Conservation (phyloP, 2,113 vertebrate species). For the Calonectris borealis region DNA sequence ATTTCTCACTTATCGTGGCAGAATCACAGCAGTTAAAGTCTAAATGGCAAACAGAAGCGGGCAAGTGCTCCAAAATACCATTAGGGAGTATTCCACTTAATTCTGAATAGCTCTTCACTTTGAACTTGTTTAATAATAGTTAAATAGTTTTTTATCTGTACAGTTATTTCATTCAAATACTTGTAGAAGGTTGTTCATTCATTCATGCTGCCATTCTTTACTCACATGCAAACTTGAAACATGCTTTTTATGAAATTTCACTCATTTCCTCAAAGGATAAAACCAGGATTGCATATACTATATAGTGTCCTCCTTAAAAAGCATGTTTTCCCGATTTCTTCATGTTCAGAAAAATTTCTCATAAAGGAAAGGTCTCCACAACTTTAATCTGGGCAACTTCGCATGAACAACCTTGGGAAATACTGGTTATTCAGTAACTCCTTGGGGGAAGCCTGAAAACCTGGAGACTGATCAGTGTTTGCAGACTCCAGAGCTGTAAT, state of each 20-base stretch:
- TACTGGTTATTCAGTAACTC: neutral
- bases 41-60: neutral
- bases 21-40: neutral
- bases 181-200: neutral
- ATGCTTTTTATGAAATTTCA: neutral
- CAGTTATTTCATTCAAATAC: neutral
- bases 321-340: neutral
- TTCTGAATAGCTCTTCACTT: neutral
- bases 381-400: neutral
- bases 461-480: neutral
- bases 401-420: neutral
- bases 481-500: neutral
- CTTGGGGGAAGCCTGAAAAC: neutral
- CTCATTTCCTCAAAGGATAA: neutral
- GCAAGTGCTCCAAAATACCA: neutral
- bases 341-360: neutral
- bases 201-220: neutral
- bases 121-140: neutral
- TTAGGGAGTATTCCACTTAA: neutral
- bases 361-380: neutral
- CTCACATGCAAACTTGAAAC: neutral
- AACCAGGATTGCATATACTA: neutral
- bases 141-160: neutral
- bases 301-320: fast-evolving
- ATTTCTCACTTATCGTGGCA: neutral